phyloP scores from a whole-genome alignment of 2,888 invertebrate species.

The Pyrrhosoma nymphula region DNA sequence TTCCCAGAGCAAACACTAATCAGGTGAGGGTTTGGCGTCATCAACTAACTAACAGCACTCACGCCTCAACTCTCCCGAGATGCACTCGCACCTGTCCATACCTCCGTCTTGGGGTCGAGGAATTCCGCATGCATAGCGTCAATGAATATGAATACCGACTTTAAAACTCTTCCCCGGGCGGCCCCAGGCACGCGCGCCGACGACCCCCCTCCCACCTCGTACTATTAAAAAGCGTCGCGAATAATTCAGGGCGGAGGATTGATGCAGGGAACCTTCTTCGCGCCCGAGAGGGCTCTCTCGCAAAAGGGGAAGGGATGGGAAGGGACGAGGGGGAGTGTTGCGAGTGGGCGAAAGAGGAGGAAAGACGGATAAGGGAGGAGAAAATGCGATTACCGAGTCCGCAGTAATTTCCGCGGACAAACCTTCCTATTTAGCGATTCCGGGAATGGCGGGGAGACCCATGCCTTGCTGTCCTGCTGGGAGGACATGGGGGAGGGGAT shows the following conservation, averaged over 20 bases:
- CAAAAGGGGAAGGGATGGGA: no score
- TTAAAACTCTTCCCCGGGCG: slow-evolving; percentile 1
- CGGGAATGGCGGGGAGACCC: neutral
- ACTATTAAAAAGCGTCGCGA: slow-evolving; percentile 31
- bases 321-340: no score
- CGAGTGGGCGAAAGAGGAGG: neutral
- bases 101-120: neutral
- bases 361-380: neutral
- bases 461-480: neutral
- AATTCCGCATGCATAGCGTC: slow-evolving; percentile 47
- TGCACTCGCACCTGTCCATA: neutral
- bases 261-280: neutral
- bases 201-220: neutral
- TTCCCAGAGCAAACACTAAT: no score
- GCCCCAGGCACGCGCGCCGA: neutral
- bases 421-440: slow-evolving; percentile 44
- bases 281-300: neutral
- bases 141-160: slow-evolving; percentile 41
- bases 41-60: neutral
- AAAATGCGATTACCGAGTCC: slow-evolving; percentile 15
- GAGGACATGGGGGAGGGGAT: neutral
- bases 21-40: neutral
- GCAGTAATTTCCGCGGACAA: slow-evolving; percentile 43
- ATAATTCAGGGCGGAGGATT: slow-evolving; percentile 58
- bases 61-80: neutral